A percentile compares a stretch with the other conserved stretches of the same genome.
These are phyloP conservation scores for Leucosticte australis DNA, from an alignment of 2,113 vertebrate species.

Conservation along the genomic window DNA sequence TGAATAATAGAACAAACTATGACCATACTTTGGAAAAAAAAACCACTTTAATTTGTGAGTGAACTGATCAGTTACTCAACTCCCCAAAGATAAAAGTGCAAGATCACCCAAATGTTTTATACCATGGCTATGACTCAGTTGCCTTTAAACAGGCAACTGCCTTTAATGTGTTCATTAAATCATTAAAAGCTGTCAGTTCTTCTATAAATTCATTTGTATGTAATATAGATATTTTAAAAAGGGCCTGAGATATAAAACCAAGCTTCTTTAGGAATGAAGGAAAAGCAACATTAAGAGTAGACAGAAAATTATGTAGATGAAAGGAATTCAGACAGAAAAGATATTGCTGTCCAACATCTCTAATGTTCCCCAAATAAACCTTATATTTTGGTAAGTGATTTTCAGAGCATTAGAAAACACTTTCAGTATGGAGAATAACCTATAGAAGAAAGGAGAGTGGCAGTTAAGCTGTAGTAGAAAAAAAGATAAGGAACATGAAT, in stretches of 20 bases:
- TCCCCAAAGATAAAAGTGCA: background rate
- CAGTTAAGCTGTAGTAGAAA: background rate
- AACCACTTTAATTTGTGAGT: background rate
- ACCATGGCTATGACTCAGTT: background rate
- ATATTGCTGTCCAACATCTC: background rate
- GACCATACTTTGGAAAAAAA: background rate
- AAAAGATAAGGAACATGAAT: background rate
- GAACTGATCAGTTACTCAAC: background rate
- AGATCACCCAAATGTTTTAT: background rate
- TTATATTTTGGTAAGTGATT: background rate
- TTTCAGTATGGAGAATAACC: background rate
- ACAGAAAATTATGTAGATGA: background rate
- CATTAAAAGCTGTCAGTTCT: background rate
- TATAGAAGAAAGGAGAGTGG: background rate
- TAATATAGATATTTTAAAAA: background rate
- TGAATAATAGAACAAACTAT: background rate
- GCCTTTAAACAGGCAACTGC: background rate
- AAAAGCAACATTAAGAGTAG: background rate
- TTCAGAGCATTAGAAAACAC: background rate
- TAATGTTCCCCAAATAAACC: background rate
- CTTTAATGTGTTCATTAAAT: background rate
- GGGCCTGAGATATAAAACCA: background rate
- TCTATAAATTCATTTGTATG: background rate
- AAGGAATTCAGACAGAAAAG: background rate
- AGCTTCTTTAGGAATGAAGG: background rate